These are phyloP conservation scores for Lagria hirta DNA, from an alignment of 2,888 invertebrate species.

Conservation along the genomic window DNA sequence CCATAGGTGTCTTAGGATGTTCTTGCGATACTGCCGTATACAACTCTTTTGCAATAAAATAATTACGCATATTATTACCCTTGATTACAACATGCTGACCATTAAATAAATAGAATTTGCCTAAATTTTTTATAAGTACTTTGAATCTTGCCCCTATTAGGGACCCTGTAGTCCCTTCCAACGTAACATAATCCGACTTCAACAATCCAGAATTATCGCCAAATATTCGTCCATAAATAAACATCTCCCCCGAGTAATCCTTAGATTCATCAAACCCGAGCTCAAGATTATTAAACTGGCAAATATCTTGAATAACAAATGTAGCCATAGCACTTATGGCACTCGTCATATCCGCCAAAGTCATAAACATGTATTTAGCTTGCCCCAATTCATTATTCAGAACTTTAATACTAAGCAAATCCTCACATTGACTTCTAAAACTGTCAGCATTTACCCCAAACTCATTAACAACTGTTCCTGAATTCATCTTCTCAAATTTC, in stretches of 20 bases:
- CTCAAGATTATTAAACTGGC: slow-evolving; percentile 45
- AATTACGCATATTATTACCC: slow-evolving; percentile 72
- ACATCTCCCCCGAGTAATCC: slow-evolving; percentile 32
- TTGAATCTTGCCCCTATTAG: slow-evolving; percentile 47
- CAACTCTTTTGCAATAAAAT: slow-evolving; percentile 36
- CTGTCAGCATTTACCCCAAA: slow-evolving; percentile 1
- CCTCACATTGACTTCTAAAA: background rate
- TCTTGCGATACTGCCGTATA: slow-evolving; percentile 3
- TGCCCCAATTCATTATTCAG: slow-evolving; percentile 14
- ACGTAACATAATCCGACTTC: slow-evolving; percentile 67
- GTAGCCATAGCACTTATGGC: slow-evolving; percentile 53
- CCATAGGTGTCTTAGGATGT: background rate
- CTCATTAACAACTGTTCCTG: background rate
- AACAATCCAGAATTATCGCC: slow-evolving; percentile 74
- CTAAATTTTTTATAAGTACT: slow-evolving; percentile 57
- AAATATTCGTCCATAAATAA: slow-evolving; percentile 69
- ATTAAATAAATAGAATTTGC: slow-evolving; percentile 71
- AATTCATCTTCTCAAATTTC: slow-evolving; percentile 1
- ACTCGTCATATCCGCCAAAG: slow-evolving; percentile 52
- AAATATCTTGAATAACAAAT: slow-evolving; percentile 40
- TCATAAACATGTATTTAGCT: slow-evolving; percentile 58
- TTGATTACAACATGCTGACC: slow-evolving; percentile 77
- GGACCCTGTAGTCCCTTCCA: slow-evolving; percentile 67
- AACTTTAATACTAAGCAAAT: background rate
- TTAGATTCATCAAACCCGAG: slow-evolving; percentile 28